Evolutionary conservation across 2,113 vertebrate genomes (phyloP).

Genomic region (Emydura subglobosa): DNA sequence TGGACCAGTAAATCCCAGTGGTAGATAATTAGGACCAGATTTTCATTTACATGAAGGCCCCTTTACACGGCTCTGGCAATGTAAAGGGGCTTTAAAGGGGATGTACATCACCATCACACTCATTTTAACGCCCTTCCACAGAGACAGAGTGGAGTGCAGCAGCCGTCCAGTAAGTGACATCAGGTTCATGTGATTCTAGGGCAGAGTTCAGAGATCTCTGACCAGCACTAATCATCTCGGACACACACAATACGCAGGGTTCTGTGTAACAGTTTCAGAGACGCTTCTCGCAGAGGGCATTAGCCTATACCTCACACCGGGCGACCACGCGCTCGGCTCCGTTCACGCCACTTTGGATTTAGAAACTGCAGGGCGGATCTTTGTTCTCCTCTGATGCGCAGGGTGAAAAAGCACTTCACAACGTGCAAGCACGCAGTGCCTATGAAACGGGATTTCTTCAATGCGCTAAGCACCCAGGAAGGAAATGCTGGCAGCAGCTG

Average conservation of each 20-base stretch:
- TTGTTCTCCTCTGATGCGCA: not conserved
- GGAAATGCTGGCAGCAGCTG: slow-evolving; percentile 32
- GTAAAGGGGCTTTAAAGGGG: not conserved
- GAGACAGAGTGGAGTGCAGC: not conserved
- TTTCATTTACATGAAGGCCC: not conserved
- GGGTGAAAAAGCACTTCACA: not conserved
- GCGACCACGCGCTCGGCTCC: rapidly evolving
- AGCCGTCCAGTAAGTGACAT: not conserved
- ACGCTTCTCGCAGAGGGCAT: rapidly evolving
- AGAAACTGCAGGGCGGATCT: not conserved
- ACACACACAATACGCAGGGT: not conserved
- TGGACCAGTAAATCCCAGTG: not conserved
- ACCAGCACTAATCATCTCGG: too few relatives aligned
- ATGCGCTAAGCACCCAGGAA: slow-evolving; percentile 52
- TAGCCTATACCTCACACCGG: not conserved
- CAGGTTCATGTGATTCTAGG: too few relatives aligned
- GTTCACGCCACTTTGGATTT: not conserved
- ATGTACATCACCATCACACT: not conserved
- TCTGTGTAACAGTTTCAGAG: not conserved
- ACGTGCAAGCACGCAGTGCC: slow-evolving; percentile 32
- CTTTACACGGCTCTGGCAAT: not conserved
- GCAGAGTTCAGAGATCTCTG: too few relatives aligned
- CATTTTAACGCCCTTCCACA: not conserved
- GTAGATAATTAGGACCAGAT: not conserved
- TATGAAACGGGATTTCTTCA: slow-evolving; percentile 31